A percentile compares a stretch with the other conserved stretches of the same genome.
Conservation (phyloP, 1,140 invertebrate species). For the Aplysia californica region DNA sequence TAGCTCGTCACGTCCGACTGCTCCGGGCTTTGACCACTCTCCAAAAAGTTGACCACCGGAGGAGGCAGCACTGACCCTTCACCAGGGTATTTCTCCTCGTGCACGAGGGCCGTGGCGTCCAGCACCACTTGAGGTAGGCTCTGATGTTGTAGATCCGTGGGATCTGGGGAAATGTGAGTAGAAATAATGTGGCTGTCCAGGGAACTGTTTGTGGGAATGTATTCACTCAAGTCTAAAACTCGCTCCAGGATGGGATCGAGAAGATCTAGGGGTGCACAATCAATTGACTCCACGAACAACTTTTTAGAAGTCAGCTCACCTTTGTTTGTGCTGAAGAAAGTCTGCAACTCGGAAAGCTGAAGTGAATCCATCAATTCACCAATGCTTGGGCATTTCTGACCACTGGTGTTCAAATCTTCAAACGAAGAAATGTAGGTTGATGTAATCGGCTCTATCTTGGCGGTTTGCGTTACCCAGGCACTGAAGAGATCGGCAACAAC, state of each 20-base stretch:
- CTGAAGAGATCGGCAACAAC: too few species aligned
- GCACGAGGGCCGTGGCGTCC: constrained; percentile 23
- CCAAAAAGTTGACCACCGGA: constrained; percentile 25
- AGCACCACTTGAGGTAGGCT: constrained; percentile 26
- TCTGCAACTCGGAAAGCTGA: constrained; percentile 35
- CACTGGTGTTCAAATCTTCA: constrained; percentile 23
- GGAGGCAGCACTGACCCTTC: constrained; percentile 22
- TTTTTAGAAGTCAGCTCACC: constrained; percentile 26
- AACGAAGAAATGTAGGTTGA: constrained; percentile 30
- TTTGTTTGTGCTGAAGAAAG: constrained; percentile 25
- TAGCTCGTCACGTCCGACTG: constrained; percentile 19
- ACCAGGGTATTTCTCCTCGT: constrained; percentile 10
- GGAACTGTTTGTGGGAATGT: constrained; percentile 1
- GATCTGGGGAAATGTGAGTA: constrained; percentile 27
- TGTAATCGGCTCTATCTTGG: constrained; percentile 40
- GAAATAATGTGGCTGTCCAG: constrained; percentile 12
- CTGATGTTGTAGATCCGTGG: background rate
- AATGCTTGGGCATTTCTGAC: constrained; percentile 29
- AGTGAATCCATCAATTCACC: constrained; percentile 42
- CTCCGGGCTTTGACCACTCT: constrained; percentile 7
- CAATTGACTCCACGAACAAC: constrained; percentile 23
- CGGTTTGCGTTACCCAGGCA: too few species aligned
- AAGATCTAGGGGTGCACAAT: constrained; percentile 16
- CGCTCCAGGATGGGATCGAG: constrained; percentile 8
- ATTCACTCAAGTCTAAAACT: constrained; percentile 11